Percentiles rank a stretch among this genome's conserved stretches.
Conservation (phyloP, 2,888 invertebrate genomes). For the Lagria hirta region DNA sequence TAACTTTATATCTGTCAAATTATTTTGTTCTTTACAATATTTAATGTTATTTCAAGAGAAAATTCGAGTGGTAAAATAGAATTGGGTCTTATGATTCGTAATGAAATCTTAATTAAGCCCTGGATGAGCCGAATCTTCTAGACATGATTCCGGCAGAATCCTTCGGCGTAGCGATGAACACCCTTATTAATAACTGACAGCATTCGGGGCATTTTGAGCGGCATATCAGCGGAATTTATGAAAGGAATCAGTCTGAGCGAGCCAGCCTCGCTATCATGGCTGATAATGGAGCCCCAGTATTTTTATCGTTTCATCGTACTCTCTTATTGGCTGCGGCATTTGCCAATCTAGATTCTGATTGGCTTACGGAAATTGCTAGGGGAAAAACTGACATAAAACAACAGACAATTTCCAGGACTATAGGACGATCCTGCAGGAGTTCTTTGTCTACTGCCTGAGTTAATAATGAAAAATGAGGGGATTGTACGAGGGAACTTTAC, state of each 20-base stretch:
- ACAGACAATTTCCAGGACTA: slow-evolving; percentile 41
- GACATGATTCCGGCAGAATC: no score
- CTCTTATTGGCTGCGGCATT: slow-evolving; percentile 50
- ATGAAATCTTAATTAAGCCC: no score
- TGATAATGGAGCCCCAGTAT: slow-evolving; percentile 55
- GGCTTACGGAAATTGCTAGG: slow-evolving; percentile 60
- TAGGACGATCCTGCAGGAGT: slow-evolving; percentile 13
- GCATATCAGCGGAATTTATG: slow-evolving; percentile 51
- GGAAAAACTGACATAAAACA: slow-evolving; percentile 52
- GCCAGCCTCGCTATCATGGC: slow-evolving; percentile 54
- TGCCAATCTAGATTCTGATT: slow-evolving; percentile 47
- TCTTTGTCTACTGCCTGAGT: slow-evolving; percentile 27
- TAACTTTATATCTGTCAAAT: no score
- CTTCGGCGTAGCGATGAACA: slow-evolving; percentile 21
- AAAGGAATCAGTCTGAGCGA: slow-evolving; percentile 51
- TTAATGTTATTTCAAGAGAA: no score
- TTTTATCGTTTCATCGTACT: slow-evolving; percentile 57
- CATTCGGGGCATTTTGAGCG: slow-evolving; percentile 35
- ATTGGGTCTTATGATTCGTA: no score
- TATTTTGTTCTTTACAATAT: no score
- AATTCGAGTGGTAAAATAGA: no score
- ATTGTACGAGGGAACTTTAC: slow-evolving; percentile 14
- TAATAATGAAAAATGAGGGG: slow-evolving; percentile 27
- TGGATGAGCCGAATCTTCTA: no score
- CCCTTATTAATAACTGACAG: slow-evolving; percentile 49